Base-by-base conservation (phyloP, 2,113 vertebrate species). In the Lophotis ruficrista region DNA sequence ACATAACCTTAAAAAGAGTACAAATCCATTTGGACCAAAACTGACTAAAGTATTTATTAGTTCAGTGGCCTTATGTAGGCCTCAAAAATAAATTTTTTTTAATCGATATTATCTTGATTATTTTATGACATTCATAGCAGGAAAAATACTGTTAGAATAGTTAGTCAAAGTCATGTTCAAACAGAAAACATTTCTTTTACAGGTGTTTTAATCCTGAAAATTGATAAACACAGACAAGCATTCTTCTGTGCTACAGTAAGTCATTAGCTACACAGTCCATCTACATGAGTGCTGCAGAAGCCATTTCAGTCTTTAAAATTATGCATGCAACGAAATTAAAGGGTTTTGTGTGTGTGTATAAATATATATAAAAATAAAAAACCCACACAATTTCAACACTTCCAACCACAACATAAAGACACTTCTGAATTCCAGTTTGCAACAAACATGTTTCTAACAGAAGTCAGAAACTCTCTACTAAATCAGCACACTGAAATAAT, bases 401-500 rank as follows among this genome's bases (percentile, higher is more conserved):
- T 87, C 37, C n/a, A 53, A 80, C 21, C 54, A 85, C 25, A 68
- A 93, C 28, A 87, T 16, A 65, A 76, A 62, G 68, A 82, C 80
- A 93, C 53, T 94, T 97, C 72, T 64, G 14, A 28, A 94, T 69
- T 73, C 57, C 96, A 87, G 61, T 73, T 57, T 83, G 64, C 58
- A 96, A 84, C 53, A 50, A 94, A 31, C 12, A 30, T 14, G 18
- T 75, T 89, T 81, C 92, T 96, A 95, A 82, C 14, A 4, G 24
- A 93, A 83, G 41, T 56, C 79, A 97, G 71, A 94, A 97, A 85
- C 16, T 35, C 35, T 54, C 35, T 66, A 87, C 25, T 75, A 90
- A 54, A 94, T 69, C 28, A 94, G 65, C 31, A 94, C 95, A 91
- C 35, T 88, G 70, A 92, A 92, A 93, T 51, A 64, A 88, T n/a